A percentile compares a stretch with the other conserved stretches of the same genome.
phyloP scores from a whole-genome alignment of 1,140 invertebrate species.

The Goniozus legneri region DNA sequence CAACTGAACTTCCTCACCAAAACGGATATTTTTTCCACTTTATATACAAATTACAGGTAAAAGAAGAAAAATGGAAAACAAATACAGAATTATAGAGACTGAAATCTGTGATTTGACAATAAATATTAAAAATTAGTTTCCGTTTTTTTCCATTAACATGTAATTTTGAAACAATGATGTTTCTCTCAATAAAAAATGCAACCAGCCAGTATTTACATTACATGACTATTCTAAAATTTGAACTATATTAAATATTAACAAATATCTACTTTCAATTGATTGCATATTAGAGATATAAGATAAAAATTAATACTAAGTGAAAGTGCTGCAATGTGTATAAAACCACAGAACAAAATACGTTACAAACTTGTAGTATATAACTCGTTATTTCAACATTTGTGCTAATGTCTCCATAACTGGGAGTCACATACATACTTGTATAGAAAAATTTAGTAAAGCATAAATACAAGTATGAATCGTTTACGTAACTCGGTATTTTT shows the following conservation, averaged over 20 bases:
- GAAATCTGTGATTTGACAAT: neutral
- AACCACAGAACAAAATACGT: constrained; percentile 27
- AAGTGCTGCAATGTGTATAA: neutral
- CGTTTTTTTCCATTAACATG: too few relatives aligned
- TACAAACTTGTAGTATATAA: constrained; percentile 45
- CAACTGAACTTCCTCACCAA: constrained; percentile 17
- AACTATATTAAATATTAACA: too few relatives aligned
- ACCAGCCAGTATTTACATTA: too few relatives aligned
- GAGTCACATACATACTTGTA: constrained; percentile 17
- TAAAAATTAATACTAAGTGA: constrained; percentile 3
- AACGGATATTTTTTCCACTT: constrained; percentile 21
- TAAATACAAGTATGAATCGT: constrained; percentile 11
- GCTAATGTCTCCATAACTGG: too few relatives aligned
- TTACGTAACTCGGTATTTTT: constrained; percentile 23
- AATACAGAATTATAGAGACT: neutral
- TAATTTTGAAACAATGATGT: too few relatives aligned
- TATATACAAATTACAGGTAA: constrained; percentile 12
- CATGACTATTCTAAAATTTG: too few relatives aligned
- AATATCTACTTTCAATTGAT: too few relatives aligned
- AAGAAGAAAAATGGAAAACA: constrained; percentile 8
- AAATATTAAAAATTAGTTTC: neutral
- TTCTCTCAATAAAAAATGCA: too few relatives aligned
- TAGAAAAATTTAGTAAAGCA: constrained; percentile 26
- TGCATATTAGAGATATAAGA: too few relatives aligned
- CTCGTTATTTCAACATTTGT: too few relatives aligned